These are phyloP conservation scores for Monopterus albus DNA, from an alignment of 2,113 vertebrate species.

Conservation along the genomic window DNA sequence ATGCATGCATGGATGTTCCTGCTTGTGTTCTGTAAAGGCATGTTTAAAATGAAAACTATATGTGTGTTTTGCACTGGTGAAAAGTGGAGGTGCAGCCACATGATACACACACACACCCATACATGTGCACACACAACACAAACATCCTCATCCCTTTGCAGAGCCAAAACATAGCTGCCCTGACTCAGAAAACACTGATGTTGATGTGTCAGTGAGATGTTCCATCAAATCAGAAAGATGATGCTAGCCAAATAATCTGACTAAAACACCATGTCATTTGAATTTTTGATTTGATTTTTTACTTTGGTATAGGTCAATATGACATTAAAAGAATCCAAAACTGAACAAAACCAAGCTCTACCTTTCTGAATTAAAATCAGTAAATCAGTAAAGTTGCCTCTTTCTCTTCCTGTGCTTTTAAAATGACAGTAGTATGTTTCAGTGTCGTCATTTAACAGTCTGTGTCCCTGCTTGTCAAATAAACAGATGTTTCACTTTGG, in stretches of 20 bases:
- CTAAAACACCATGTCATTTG: too few relatives aligned
- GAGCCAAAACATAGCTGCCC: slow-evolving; percentile 18
- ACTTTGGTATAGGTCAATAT: too few relatives aligned
- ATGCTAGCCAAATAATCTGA: too few relatives aligned
- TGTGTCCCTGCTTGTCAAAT: not conserved
- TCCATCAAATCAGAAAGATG: too few relatives aligned
- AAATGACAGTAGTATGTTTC: not conserved
- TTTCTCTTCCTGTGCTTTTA: too few relatives aligned
- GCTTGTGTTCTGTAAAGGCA: not conserved
- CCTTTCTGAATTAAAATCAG: too few relatives aligned
- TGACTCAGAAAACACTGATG: not conserved
- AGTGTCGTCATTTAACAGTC: not conserved
- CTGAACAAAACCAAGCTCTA: too few relatives aligned
- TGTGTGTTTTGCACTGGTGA: not conserved
- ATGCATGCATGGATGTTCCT: not conserved
- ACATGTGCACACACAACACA: too few relatives aligned
- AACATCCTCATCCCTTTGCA: not conserved
- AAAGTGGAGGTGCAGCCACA: not conserved
- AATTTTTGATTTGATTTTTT: too few relatives aligned
- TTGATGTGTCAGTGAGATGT: slow-evolving; percentile 19
- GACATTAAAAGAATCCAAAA: too few relatives aligned
- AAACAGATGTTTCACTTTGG: not conserved
- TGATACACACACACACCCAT: slow-evolving; percentile 9
- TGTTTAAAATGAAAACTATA: not conserved
- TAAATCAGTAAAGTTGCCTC: too few relatives aligned